Evolutionary conservation across 2,113 vertebrate species (phyloP).

Genomic region (Rutilus rutilus): DNA sequence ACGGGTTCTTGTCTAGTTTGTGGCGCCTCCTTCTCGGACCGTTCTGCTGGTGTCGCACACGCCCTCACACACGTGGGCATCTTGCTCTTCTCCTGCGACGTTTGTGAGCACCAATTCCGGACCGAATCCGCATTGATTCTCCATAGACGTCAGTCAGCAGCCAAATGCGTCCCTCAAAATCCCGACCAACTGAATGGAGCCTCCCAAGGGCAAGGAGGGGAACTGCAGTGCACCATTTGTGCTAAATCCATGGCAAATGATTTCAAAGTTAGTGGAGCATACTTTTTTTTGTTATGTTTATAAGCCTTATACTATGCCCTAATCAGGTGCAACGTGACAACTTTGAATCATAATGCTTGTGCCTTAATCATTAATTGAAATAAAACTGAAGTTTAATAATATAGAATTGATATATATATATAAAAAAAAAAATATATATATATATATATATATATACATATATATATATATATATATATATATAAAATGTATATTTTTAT

Average conservation of each 20-base stretch:
- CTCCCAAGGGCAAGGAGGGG: slow-evolving; percentile 63
- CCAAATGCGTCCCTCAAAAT: slow-evolving; percentile 80
- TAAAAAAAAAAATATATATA: no score
- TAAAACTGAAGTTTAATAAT: no score
- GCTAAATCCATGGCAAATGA: slow-evolving; percentile 84
- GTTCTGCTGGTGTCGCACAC: slow-evolving; percentile 80
- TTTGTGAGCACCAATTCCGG: slow-evolving; percentile 92
- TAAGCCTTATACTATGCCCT: background rate
- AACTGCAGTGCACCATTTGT: slow-evolving; percentile 84
- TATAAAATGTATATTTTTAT: no score
- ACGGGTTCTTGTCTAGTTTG: slow-evolving; percentile 82
- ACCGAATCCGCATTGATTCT: slow-evolving; percentile 88
- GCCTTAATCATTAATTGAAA: no score
- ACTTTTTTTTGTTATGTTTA: background rate
- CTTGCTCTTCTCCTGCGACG: slow-evolving; percentile 92
- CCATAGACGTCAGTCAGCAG: slow-evolving; percentile 82
- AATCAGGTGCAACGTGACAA: no score
- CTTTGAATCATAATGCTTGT: no score
- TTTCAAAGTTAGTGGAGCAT: slow-evolving; percentile 78
- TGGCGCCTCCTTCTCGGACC: slow-evolving; percentile 86
- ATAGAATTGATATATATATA: no score
- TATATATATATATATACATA: no score
- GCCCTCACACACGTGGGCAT: slow-evolving; percentile 89
- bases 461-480: no score
- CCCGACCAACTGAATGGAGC: slow-evolving; percentile 69